Evolutionary conservation across 2,113 vertebrate genomes (phyloP).

Genomic region (Acanthochromis polyacanthus): DNA sequence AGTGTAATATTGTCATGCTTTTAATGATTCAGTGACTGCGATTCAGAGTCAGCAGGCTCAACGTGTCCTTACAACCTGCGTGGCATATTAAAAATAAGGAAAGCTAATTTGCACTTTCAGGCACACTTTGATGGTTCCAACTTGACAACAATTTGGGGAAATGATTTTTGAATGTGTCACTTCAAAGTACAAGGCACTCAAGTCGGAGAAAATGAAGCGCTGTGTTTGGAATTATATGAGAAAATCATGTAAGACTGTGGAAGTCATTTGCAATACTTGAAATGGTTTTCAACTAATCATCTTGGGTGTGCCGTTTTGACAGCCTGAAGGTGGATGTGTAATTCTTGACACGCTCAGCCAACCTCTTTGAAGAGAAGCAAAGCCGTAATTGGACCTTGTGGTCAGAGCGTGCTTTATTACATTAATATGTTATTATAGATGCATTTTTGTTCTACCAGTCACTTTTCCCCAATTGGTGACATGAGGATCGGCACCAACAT

Average conservation of each 20-base stretch:
- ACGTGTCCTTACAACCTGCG: not conserved
- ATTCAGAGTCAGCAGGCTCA: constrained; percentile 35
- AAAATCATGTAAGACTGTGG: constrained; percentile 12
- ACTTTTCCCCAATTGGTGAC: not conserved
- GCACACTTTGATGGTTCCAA: constrained; percentile 16
- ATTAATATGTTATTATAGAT: not conserved
- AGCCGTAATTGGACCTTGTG: not conserved
- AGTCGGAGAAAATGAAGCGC: constrained; percentile 23
- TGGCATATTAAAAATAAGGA: constrained; percentile 17
- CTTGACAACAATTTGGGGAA: constrained; percentile 25
- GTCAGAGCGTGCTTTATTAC: constrained; percentile 2
- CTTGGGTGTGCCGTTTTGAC: constrained; percentile 3
- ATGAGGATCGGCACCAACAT: not conserved
- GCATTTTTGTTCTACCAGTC: not conserved
- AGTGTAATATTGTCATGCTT: constrained; percentile 42
- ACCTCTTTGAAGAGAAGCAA: constrained; percentile 18
- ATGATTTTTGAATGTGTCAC: constrained; percentile 21
- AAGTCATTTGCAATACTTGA: constrained; percentile 14
- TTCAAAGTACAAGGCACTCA: constrained; percentile 42
- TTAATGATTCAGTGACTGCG: constrained; percentile 33
- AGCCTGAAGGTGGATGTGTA: not conserved
- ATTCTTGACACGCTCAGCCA: not conserved
- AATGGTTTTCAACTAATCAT: constrained; percentile 11
- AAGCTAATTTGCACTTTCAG: constrained; percentile 22
- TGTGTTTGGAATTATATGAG: constrained; percentile 9